Percentiles rank a stretch among this genome's conserved stretches.
Conservation (phyloP, 2,113 vertebrate species). For the Rafetus swinhoei region DNA sequence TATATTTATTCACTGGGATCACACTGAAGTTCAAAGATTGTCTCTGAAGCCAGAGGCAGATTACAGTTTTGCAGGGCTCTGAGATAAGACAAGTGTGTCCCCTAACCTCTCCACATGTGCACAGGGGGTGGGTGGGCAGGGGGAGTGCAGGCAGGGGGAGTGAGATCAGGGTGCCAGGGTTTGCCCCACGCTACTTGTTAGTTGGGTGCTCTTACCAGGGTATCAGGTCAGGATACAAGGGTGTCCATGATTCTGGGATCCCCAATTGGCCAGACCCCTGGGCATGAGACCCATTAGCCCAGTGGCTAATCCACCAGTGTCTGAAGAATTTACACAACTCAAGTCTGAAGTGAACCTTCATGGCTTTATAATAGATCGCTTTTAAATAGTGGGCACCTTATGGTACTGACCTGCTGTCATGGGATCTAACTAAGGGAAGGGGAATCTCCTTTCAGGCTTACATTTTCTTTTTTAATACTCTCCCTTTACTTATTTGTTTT, state of each 20-base stretch:
- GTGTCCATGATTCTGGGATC: no score
- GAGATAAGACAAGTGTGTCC: no score
- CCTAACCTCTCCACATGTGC: no score
- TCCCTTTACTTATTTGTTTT: conserved; percentile 15
- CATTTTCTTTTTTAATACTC: not conserved
- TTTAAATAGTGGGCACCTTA: not conserved
- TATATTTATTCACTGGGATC: not conserved
- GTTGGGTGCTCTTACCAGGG: no score
- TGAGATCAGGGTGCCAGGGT: no score
- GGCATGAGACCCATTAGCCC: no score
- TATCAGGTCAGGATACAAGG: no score
- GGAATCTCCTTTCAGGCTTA: not conserved
- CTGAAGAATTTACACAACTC: not conserved
- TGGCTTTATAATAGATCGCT: not conserved
- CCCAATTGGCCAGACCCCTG: not conserved
- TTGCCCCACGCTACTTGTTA: no score
- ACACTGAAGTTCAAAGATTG: conserved; percentile 21
- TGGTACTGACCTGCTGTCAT: not conserved
- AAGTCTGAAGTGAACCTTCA: conserved; percentile 25
- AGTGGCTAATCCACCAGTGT: no score
- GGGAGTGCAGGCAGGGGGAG: no score
- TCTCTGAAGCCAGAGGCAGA: not conserved
- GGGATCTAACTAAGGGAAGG: not conserved
- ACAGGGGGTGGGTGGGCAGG: no score
- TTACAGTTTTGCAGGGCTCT: no score